Conservation (phyloP, 2,797 vertebrate species). For the Chelon labrosus region DNA sequence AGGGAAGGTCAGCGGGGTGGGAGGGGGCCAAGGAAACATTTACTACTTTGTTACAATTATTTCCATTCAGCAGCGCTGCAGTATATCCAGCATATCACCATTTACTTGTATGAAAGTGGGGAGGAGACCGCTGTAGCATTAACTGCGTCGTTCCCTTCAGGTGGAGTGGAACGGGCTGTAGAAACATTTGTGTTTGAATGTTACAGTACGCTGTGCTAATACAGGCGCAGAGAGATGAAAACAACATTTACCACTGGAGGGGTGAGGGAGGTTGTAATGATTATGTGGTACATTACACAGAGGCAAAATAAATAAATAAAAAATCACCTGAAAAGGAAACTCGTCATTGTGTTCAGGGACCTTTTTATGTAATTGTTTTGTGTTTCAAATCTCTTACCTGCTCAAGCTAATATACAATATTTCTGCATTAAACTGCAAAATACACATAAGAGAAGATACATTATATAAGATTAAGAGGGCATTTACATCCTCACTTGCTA, state of each 20-base stretch:
- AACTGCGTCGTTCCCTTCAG: slow-evolving; percentile 17
- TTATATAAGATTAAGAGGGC: background rate
- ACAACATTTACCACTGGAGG: slow-evolving; percentile 15
- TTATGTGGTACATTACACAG: slow-evolving; percentile 34
- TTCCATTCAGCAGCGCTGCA: slow-evolving; percentile 42
- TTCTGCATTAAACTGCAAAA: background rate
- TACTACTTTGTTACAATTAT: slow-evolving; percentile 61
- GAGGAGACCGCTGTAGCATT: slow-evolving; percentile 18
- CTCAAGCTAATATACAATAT: slow-evolving; percentile 3
- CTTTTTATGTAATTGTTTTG: slow-evolving; percentile 9
- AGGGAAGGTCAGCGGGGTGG: slow-evolving; percentile 70
- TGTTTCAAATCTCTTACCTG: slow-evolving; percentile 5
- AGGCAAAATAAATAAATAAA: background rate
- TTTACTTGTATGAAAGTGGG: slow-evolving; percentile 40
- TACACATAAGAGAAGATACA: background rate
- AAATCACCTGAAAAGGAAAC: slow-evolving; percentile 21
- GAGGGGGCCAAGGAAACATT: slow-evolving; percentile 65
- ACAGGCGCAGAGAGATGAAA: slow-evolving; percentile 6
- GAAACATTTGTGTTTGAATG: slow-evolving; percentile 19
- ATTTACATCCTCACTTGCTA: background rate
- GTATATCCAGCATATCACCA: slow-evolving; percentile 43
- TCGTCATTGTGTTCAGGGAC: slow-evolving; percentile 11
- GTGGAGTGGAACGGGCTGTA: background rate
- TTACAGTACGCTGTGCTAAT: slow-evolving; percentile 6
- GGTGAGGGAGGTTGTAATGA: slow-evolving; percentile 7